These are phyloP conservation scores for Habroteleia sp. DNA, from an alignment of 2,888 invertebrate species.

Conservation along the genomic window DNA sequence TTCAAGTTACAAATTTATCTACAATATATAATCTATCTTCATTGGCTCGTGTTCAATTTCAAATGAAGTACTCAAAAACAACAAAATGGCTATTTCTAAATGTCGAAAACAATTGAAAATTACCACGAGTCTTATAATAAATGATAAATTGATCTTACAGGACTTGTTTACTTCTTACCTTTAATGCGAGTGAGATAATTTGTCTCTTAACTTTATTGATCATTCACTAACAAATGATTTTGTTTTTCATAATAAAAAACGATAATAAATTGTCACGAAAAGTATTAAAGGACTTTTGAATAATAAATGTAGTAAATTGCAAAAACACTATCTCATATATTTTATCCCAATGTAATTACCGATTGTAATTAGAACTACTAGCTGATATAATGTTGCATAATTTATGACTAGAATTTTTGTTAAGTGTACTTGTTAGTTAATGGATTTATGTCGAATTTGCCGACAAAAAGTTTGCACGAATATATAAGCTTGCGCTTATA, in stretches of 20 bases:
- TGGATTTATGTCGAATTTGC: conserved; percentile 24
- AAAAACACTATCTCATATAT: too few relatives aligned
- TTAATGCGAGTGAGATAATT: conserved; percentile 3
- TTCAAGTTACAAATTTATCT: too few relatives aligned
- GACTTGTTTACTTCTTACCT: conserved; percentile 9
- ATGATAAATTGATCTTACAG: conserved; percentile 4
- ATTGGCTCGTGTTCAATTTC: too few relatives aligned
- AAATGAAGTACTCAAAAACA: too few relatives aligned
- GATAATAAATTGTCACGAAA: not conserved
- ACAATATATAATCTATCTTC: too few relatives aligned
- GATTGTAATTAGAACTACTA: too few relatives aligned
- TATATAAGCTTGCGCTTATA: conserved; percentile 21
- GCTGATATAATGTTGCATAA: conserved; percentile 1
- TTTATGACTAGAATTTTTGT: conserved; percentile 9
- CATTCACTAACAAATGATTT: not conserved
- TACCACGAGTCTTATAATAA: too few relatives aligned
- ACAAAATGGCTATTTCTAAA: too few relatives aligned
- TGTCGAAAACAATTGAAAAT: too few relatives aligned
- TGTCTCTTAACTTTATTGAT: conserved; percentile 23
- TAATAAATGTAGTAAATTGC: not conserved
- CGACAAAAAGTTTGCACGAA: conserved; percentile 20
- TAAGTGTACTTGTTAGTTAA: conserved; percentile 18
- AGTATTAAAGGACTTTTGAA: not conserved
- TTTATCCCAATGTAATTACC: too few relatives aligned
- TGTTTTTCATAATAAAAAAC: conserved; percentile 4